A percentile compares a stretch with the other conserved stretches of the same genome.
Evolutionary conservation across 2,797 vertebrate genomes (phyloP).

Genomic region (Gobionotothen gibberifrons): DNA sequence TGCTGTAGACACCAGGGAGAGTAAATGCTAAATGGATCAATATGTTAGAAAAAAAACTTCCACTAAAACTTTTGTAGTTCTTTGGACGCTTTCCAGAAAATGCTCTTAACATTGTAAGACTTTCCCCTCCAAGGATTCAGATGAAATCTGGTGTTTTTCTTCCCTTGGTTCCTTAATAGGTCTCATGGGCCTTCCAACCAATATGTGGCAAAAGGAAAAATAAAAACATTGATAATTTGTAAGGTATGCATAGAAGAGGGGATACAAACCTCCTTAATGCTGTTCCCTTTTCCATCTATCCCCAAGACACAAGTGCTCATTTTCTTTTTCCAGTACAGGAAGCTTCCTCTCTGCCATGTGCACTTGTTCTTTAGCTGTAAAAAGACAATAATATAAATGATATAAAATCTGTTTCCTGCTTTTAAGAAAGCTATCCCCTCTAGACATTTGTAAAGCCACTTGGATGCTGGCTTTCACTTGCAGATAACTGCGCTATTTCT

Average conservation of each 20-base stretch:
- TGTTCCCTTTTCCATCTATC: constrained; percentile 57
- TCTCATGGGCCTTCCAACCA: constrained; percentile 80
- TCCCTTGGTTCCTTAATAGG: constrained; percentile 85
- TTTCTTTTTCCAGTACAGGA: constrained; percentile 52
- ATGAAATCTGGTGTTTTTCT: constrained; percentile 88
- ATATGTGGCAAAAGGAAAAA: constrained; percentile 80
- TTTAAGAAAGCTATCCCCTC: constrained; percentile 28
- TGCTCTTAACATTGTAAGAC: constrained; percentile 82
- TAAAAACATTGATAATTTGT: constrained; percentile 82
- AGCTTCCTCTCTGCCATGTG: constrained; percentile 36
- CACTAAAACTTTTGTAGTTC: constrained; percentile 69
- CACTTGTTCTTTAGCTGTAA: constrained; percentile 36
- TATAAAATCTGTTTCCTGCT: constrained; percentile 40
- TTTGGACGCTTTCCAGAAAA: constrained; percentile 76
- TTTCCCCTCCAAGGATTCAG: constrained; percentile 76
- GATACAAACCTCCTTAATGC: constrained; percentile 55
- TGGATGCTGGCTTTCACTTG: constrained; percentile 7
- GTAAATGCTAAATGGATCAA: constrained; percentile 75
- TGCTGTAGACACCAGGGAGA: constrained; percentile 56
- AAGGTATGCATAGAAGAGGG: constrained; percentile 62
- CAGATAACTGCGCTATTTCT: constrained; percentile 13
- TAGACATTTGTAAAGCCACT: constrained; percentile 24
- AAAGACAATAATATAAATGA: constrained; percentile 34
- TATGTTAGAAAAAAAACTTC: constrained; percentile 49
- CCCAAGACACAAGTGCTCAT: constrained; percentile 59